phyloP scores from a whole-genome alignment of 1,140 invertebrate species.

The Himalopsyche phryganea region DNA sequence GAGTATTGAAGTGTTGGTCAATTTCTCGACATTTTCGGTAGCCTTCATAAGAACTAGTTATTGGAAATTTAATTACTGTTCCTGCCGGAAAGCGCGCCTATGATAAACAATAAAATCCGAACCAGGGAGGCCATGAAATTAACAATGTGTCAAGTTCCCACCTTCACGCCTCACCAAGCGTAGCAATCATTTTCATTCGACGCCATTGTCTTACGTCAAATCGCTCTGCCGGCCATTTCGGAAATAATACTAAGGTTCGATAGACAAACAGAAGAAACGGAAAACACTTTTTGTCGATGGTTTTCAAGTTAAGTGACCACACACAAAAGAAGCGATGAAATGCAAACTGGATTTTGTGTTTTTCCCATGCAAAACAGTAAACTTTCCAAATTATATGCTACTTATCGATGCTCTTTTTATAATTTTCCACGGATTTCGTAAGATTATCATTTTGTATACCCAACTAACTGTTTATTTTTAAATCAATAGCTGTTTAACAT shows the following conservation, averaged over 20 bases:
- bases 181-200: slow-evolving; percentile 12
- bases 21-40: no score
- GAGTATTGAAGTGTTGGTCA: no score
- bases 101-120: background rate
- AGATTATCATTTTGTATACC: no score
- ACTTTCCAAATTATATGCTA: background rate
- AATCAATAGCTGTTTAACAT: no score
- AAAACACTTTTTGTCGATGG: slow-evolving; percentile 4
- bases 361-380: background rate
- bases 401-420: no score
- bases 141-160: slow-evolving; percentile 29
- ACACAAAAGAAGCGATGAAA: background rate
- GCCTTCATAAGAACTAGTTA: no score
- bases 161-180: slow-evolving; percentile 18
- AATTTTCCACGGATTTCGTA: no score
- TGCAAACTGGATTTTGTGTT: background rate
- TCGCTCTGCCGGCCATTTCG: slow-evolving; percentile 16
- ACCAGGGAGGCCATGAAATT: slow-evolving; percentile 7
- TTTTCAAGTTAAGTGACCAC: background rate
- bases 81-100: background rate
- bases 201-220: slow-evolving; percentile 26
- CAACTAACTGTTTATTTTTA: no score
- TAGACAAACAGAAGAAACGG: slow-evolving; percentile 16
- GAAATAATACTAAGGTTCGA: slow-evolving; percentile 13
- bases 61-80: no score